Evolutionary conservation across 2,888 invertebrate genomes (phyloP), one percentile per base, ranked within the genome.

Genomic region (Xestia c-nigrum): DNA sequence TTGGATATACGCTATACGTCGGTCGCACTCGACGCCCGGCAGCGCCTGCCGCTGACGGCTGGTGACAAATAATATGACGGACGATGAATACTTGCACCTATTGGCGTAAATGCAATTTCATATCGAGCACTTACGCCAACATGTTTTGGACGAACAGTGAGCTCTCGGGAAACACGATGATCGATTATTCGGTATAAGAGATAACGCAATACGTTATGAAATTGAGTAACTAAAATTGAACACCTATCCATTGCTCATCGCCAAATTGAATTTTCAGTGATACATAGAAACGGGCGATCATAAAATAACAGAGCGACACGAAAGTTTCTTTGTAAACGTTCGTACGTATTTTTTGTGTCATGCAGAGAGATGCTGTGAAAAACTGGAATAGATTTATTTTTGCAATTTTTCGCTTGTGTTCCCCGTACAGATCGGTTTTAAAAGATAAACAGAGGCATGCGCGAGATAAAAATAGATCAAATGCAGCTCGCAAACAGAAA

Each of bases 11-110:
- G 93, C 90, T 90, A 90, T 90, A 92, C 93, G 94, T 94, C 94
- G 93, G 89, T 90, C 92, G 93, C 95, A 93, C 94, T 92, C 94
- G 93, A 93, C 94, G 91, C 87, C 85, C 89, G 89, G 87, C 89
- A 83, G 89, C 91, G 94, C 91, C 93, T 95, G 95, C 89, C 91
- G 89, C 88, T 95, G 96, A 96, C 96, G 94, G 91, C 89, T 88
- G 87, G 90, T 95, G 95, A 96, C 95, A 94, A 95, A 95, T 95
- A 95, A 96, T 96, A 94, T 94, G 96, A 95, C 94, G 93, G 92
- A 94, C 94, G 91, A 91, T 91, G 91, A 91, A 92, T 91, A 90
- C 90, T 89, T 89, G 90, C 89, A 88, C 87, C 92, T 90, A 93
- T 93, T 89, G 92, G 92, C 88, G 90, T 92, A 91, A 92, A 93